Base-by-base conservation (phyloP, 2,888 invertebrate species). In the Kryphioiulus occultus region DNA sequence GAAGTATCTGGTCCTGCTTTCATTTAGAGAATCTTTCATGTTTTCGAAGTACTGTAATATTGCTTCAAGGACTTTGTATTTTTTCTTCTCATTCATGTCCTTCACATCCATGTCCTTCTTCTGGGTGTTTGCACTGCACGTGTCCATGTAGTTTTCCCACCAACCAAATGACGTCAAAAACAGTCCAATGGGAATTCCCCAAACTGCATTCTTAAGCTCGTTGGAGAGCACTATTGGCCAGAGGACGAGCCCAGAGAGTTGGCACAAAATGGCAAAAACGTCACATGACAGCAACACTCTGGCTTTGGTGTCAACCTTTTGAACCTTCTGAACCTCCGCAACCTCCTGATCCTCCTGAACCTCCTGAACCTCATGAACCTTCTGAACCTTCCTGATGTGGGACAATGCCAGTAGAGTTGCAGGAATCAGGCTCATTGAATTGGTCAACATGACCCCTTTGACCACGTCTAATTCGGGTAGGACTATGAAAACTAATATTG, bases 81-180 rank as follows among this genome's bases (percentile, higher is more conserved):
- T 30, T 83, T 30, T 84, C 1, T 39, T 85, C 10, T 10, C 22
- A 15, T 39, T 42, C 87, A 96, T 95, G 87, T 95, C 96, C 91
- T 96, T 96, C 85, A 35, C 35, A 35, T 35, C n/a, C 87, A 96
- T 95, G 87, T 95, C 96, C 91, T 96, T 96, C 85, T 97, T 93
- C 91, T 95, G 94, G 15, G 95, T 96, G 94, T 94, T 91, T 95
- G 95, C 85, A 97, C 94, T 89, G 95, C 92, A 85, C 94, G 10
- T 59, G 88, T 96, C 96, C 0, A 98, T 96, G 91, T 97, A 99
- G 92, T 99, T 99, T 92, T 99, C 99, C 99, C 99, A 99, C 98
- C 98, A 99, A 35, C 97, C 97, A 68, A 97, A 94, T 0, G 99
- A 99, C 89, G 97, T 95, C 90, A 98, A 94, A 87, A 97, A 92